Evolutionary conservation across 2,888 invertebrate species (phyloP).

Genomic region (Gymnocheta viridis): DNA sequence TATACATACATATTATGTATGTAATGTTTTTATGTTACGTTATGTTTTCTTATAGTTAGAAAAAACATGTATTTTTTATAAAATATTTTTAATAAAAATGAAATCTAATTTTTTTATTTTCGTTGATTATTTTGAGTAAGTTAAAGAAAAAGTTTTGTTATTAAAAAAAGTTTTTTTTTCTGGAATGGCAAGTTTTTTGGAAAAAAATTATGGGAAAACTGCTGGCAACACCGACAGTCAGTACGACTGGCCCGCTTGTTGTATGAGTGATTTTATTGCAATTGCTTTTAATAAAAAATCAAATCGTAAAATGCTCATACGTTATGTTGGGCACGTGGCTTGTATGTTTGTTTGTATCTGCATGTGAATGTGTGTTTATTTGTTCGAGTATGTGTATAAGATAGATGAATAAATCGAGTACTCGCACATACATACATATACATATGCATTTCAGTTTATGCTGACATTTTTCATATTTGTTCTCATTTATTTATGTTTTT

Average conservation of each 20-base stretch:
- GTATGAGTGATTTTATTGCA: conserved; percentile 48
- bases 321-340: conserved; percentile 37
- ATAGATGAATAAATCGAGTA: not conserved
- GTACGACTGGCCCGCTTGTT: not conserved
- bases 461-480: conserved; percentile 40
- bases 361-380: not conserved
- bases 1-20: no score
- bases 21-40: no score
- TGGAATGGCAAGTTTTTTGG: no score
- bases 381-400: not conserved
- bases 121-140: no score
- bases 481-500: conserved; percentile 5
- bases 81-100: no score
- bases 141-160: no score
- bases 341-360: not conserved
- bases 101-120: no score
- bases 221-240: not conserved
- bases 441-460: conserved; percentile 30
- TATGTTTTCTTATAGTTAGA: no score
- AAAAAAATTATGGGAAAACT: no score
- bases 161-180: no score
- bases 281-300: conserved; percentile 43
- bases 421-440: no score
- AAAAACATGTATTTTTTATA: no score
- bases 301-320: conserved; percentile 49